Conservation (phyloP, 2,113 vertebrate genomes). For the Pollimyrus isidori region DNA sequence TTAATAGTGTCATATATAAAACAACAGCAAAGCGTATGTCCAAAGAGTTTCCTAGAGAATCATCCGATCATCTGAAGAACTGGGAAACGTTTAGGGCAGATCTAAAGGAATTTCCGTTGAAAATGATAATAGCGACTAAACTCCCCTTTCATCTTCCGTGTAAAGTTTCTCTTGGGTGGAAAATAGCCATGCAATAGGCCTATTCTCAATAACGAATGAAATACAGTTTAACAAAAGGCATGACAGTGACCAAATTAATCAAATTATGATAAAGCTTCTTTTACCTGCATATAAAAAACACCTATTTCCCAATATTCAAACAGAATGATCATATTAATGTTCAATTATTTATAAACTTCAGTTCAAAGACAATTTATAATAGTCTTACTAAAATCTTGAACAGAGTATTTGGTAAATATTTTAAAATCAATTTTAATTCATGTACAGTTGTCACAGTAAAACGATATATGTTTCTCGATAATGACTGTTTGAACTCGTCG, state of each 20-base stretch:
- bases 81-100: not conserved
- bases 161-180: not conserved
- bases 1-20: slow-evolving; percentile 55
- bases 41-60: not conserved
- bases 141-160: not conserved
- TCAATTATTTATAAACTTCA: not conserved
- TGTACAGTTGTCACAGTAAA: not conserved
- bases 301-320: not conserved
- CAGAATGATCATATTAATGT: not conserved
- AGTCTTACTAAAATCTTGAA: not conserved
- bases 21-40: not conserved
- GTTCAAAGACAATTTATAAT: not conserved
- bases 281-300: not conserved
- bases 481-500: not conserved
- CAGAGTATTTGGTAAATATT: not conserved
- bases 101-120: not conserved
- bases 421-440: not conserved
- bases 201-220: not conserved
- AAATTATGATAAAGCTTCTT: not conserved
- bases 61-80: not conserved
- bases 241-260: not conserved
- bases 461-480: not conserved
- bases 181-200: not conserved
- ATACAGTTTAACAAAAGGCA: not conserved
- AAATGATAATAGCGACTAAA: not conserved